phyloP scores from a whole-genome alignment of 2,797 vertebrate species.

The Bovichtus diacanthus region DNA sequence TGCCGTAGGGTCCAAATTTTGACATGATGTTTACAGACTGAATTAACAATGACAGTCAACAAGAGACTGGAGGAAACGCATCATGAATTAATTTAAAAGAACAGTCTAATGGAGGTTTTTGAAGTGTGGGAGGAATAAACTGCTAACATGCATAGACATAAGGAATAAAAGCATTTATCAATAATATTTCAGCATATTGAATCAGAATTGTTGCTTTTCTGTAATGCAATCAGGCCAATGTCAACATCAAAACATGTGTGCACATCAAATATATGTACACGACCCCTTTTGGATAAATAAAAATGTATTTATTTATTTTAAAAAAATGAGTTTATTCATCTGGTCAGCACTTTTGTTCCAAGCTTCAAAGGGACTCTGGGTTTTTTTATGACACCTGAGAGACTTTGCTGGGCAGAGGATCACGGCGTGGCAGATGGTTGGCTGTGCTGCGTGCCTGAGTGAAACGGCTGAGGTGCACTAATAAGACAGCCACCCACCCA shows the following conservation, averaged over 20 bases:
- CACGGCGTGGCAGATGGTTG: constrained; percentile 93
- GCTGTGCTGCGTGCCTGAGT: constrained; percentile 94
- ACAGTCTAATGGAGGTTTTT: neutral
- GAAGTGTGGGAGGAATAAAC: neutral
- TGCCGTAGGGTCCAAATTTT: neutral
- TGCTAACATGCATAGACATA: neutral
- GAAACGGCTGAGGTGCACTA: constrained; percentile 95
- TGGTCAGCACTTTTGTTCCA: constrained; percentile 84
- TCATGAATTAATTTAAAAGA: neutral
- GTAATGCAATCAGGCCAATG: constrained; percentile 11
- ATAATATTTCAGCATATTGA: neutral
- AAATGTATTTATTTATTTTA: constrained; percentile 21
- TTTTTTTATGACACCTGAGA: constrained; percentile 82
- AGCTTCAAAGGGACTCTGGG: constrained; percentile 67
- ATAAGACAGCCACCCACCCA: constrained; percentile 93
- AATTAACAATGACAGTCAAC: neutral
- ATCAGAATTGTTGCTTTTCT: constrained; percentile 10
- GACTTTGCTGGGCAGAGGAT: constrained; percentile 87
- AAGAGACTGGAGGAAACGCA: neutral
- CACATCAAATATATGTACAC: neutral
- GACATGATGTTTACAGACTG: constrained; percentile 16
- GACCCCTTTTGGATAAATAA: constrained; percentile 29
- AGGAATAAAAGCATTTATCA: neutral
- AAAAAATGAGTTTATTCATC: constrained; percentile 56
- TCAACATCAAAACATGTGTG: constrained; percentile 17